Conservation (phyloP, 2,797 vertebrate species). For the Harpagifer antarcticus region DNA sequence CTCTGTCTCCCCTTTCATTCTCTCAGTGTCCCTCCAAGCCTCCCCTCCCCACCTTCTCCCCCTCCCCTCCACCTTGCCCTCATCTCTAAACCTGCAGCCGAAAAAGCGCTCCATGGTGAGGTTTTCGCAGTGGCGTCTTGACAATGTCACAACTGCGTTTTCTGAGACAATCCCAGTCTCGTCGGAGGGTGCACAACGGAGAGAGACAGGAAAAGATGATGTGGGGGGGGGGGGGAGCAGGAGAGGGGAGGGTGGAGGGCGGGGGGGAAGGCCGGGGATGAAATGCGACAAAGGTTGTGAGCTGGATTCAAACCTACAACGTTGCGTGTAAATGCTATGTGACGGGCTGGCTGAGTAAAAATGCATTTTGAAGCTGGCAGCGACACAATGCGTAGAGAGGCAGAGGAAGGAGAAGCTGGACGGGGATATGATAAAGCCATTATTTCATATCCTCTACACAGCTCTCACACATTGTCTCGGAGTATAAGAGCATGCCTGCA, state of each 20-base stretch:
- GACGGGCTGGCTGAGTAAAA: slow-evolving; percentile 22
- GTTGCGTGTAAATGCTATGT: slow-evolving; percentile 40
- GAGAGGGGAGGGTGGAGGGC: slow-evolving; percentile 1
- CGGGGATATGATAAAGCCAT: slow-evolving; percentile 60
- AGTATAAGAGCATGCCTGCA: slow-evolving; percentile 52
- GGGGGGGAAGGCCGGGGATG: slow-evolving; percentile 57
- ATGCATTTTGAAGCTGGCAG: slow-evolving; percentile 46
- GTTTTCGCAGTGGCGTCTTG: slow-evolving; percentile 69
- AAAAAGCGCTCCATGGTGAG: slow-evolving; percentile 47
- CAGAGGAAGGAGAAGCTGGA: slow-evolving; percentile 35
- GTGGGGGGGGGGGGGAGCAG: slow-evolving; percentile 18
- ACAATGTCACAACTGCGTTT: slow-evolving; percentile 78
- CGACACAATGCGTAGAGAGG: slow-evolving; percentile 51
- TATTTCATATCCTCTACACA: slow-evolving; percentile 71
- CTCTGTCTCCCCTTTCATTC: slow-evolving; percentile 56
- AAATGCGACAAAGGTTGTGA: slow-evolving; percentile 80
- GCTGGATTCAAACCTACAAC: slow-evolving; percentile 56
- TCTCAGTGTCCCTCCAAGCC: slow-evolving; percentile 52
- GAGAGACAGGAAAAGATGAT: slow-evolving; percentile 65
- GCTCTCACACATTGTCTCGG: slow-evolving; percentile 67
- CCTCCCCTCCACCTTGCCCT: slow-evolving; percentile 52
- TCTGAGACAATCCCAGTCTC: slow-evolving; percentile 43
- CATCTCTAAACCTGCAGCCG: slow-evolving; percentile 68
- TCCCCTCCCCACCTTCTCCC: slow-evolving; percentile 8
- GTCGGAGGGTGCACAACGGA: slow-evolving; percentile 65